A percentile compares a stretch with the other conserved stretches of the same genome.
These are phyloP conservation scores for Brachionus rubens DNA, from an alignment of 1,140 invertebrate genomes.

Conservation along the genomic window DNA sequence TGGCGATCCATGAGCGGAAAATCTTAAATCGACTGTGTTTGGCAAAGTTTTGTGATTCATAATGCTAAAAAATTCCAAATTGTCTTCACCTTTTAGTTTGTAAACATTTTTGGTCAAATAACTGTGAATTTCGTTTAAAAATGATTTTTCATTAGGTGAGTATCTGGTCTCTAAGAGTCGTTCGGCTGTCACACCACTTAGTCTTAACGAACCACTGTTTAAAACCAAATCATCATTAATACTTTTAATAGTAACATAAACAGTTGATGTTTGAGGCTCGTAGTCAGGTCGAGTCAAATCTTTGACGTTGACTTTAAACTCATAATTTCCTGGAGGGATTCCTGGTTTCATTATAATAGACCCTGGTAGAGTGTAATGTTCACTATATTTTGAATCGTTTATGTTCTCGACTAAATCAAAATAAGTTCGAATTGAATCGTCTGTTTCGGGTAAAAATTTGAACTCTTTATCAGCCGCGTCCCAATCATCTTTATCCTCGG, in stretches of 20 bases:
- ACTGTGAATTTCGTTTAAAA: not conserved
- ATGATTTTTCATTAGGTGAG: not conserved
- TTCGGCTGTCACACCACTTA: not conserved
- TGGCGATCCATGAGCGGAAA: conserved; percentile 88
- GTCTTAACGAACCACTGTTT: conserved; percentile 37
- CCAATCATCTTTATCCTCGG: conserved; percentile 94
- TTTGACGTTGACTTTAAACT: conserved; percentile 32
- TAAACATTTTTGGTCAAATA: not conserved
- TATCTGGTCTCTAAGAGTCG: conserved; percentile 26
- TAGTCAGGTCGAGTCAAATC: conserved; percentile 26
- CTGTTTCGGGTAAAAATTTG: conserved; percentile 18
- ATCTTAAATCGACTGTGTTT: conserved; percentile 71
- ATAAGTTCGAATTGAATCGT: conserved; percentile 3
- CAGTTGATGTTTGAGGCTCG: conserved; percentile 9
- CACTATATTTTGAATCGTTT: conserved; percentile 2
- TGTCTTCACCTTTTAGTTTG: not conserved
- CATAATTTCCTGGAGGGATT: conserved; percentile 10
- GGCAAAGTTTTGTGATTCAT: not conserved
- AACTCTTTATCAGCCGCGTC: conserved; percentile 94
- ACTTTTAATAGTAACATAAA: not conserved
- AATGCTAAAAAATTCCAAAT: conserved; percentile 40
- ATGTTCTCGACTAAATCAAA: conserved; percentile 37
- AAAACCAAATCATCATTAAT: not conserved
- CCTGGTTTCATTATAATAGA: conserved; percentile 35
- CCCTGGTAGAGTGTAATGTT: not conserved